phyloP scores from a whole-genome alignment of 53 echinoderm and acorn worm species.

The Holothuria scabra region DNA sequence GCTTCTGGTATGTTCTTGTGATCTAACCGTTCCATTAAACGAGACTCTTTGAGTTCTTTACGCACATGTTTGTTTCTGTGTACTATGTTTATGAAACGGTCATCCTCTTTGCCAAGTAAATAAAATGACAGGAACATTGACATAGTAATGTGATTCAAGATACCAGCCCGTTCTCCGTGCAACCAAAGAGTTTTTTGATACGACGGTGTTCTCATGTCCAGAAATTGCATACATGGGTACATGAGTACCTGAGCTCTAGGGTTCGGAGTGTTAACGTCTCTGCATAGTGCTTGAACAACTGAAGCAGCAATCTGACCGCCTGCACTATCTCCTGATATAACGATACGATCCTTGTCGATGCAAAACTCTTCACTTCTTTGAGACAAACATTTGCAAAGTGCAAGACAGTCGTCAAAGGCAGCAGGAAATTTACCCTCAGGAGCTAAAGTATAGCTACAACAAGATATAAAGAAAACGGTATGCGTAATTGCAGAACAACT shows the following conservation, averaged over 20 bases:
- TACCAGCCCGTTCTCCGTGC: constrained; percentile 20
- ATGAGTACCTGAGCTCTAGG: constrained; percentile 76
- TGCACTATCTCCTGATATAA: constrained; percentile 82
- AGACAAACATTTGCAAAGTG: constrained; percentile 73
- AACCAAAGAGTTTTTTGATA: constrained; percentile 47
- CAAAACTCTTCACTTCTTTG: constrained; percentile 56
- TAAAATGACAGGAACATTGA: constrained; percentile 45
- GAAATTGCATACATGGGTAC: constrained; percentile 70
- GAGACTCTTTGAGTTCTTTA: constrained; percentile 36
- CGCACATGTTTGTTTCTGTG: constrained; percentile 65
- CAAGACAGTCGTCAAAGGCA: constrained; percentile 68
- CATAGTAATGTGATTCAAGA: constrained; percentile 19
- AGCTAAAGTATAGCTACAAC: constrained; percentile 74
- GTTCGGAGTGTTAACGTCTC: constrained; percentile 52
- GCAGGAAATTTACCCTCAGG: constrained; percentile 74
- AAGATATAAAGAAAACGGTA: too few species aligned
- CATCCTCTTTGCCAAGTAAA: constrained; percentile 36
- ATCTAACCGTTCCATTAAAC: constrained; percentile 39
- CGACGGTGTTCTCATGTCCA: constrained; percentile 77
- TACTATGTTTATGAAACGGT: constrained; percentile 37
- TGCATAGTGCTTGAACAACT: constrained; percentile 62
- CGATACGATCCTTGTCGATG: constrained; percentile 68
- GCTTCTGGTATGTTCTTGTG: constrained; percentile 52
- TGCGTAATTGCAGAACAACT: too few species aligned
- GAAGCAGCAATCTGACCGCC: constrained; percentile 75